Conservation (phyloP, 2,113 vertebrate genomes). For the Toxotes chatareus region DNA sequence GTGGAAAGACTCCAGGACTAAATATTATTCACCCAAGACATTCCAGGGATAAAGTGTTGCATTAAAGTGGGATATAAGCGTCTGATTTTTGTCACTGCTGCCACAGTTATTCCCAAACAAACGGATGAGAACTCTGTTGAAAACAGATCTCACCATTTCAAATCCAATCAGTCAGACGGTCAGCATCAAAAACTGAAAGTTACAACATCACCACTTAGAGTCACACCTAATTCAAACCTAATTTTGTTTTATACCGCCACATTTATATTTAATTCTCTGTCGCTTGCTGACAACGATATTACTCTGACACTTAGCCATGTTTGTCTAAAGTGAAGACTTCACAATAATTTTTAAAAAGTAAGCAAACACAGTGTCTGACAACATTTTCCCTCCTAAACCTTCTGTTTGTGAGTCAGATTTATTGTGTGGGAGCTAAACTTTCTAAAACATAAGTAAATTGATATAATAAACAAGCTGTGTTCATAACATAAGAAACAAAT, state of each 20-base stretch:
- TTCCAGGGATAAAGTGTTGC: conserved; percentile 64
- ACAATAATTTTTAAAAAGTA: not conserved
- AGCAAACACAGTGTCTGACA: not conserved
- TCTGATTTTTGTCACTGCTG: conserved; percentile 65
- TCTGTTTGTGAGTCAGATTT: not conserved
- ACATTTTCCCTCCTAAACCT: not conserved
- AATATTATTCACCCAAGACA: conserved; percentile 64
- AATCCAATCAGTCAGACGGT: not conserved
- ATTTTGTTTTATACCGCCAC: not conserved
- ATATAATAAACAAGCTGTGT: too few relatives aligned
- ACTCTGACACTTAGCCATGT: not conserved
- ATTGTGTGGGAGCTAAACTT: not conserved
- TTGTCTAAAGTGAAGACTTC: not conserved
- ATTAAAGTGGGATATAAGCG: conserved; percentile 44
- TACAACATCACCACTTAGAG: not conserved
- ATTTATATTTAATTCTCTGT: not conserved
- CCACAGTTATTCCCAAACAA: conserved; percentile 36
- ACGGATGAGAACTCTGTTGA: conserved; percentile 10
- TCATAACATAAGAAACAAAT: too few relatives aligned
- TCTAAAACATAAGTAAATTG: not conserved
- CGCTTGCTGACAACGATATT: too few relatives aligned
- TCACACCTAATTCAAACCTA: not conserved
- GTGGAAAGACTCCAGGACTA: conserved; percentile 63
- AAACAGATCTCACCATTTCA: conserved; percentile 3
- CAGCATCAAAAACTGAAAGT: not conserved